Evolutionary conservation across 2,888 invertebrate genomes (phyloP), one percentile per base, ranked within the genome.

Genomic region (Opisthograptis luteolata): DNA sequence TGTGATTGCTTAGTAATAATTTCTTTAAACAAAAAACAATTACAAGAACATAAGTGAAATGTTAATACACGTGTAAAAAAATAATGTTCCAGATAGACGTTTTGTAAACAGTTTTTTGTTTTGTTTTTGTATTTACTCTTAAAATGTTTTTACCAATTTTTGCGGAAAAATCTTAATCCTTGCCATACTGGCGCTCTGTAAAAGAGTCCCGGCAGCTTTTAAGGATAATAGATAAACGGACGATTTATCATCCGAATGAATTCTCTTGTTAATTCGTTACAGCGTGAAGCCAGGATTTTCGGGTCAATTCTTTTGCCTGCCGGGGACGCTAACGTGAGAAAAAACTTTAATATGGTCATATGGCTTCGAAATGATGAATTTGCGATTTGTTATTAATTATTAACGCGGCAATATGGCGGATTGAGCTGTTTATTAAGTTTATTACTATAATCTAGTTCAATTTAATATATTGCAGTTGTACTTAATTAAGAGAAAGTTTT

Each of bases 221-320:
- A 45, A 43, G 31, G 34, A 46, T 41, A 48, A 34, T 37, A 56
- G 48, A 32, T 48, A 39, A 53, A 37, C 36, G 36, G 30, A 35
- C 74, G 69, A 87, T 87, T 79, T 71, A 84, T 87, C 82, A 85
- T 81, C 75, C 70, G 47, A 66, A 59, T 58, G 73, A 78, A 76
- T 75, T 84, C 84, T 80, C 87, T 86, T 68, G 85, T 86, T 85
- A 83, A 87, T 87, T 87, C 80, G 87, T 73, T 70, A 75, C 78
- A 76, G 74, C 55, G 41, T 55, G 61, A 64, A 76, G 71, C 73
- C 73, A 45, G 73, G 70, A 70, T 78, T 79, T 70, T 79, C 70
- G 76, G 76, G 76, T 73, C 73, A 72, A 68, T 70, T 73, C 65
- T 63, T 66, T 66, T 60, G 70, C 74, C 73, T 59, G n/a, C 64